These are phyloP conservation scores for Ferrisia virgata DNA, from an alignment of 2,888 invertebrate species.

Conservation along the genomic window DNA sequence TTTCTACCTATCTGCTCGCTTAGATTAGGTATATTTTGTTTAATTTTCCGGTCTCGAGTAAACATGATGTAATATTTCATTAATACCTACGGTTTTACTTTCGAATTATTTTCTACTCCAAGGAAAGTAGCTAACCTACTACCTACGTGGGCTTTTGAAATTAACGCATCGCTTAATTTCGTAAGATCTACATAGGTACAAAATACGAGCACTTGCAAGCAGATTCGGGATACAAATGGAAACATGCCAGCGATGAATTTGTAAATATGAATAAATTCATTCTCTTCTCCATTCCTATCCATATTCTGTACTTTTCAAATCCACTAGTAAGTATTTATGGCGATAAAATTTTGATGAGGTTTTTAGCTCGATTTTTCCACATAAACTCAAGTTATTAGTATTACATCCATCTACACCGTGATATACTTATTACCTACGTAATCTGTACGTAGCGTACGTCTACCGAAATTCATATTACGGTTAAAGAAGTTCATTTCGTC, in stretches of 20 bases:
- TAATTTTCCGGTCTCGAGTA: slow-evolving; percentile 19
- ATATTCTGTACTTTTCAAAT: too few species aligned
- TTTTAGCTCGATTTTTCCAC: too few species aligned
- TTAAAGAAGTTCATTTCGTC: too few species aligned
- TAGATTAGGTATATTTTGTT: background rate
- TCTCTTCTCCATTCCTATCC: too few species aligned
- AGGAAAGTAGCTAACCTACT: background rate
- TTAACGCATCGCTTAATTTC: background rate
- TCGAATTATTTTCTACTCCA: slow-evolving; percentile 1
- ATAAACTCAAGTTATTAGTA: too few species aligned
- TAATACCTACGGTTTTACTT: slow-evolving; percentile 1
- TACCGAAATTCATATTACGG: too few species aligned
- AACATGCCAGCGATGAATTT: background rate
- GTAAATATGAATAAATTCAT: background rate
- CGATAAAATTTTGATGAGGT: too few species aligned
- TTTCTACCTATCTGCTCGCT: background rate
- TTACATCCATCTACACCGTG: too few species aligned
- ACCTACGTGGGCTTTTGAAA: background rate
- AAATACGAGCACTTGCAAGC: background rate
- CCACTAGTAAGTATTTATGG: too few species aligned
- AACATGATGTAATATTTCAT: background rate
- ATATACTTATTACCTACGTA: too few species aligned
- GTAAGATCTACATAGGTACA: background rate
- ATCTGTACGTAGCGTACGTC: too few species aligned
- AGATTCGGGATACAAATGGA: background rate